Percentiles rank a stretch among this genome's conserved stretches.
Evolutionary conservation across 1,140 invertebrate genomes (phyloP).

Genomic region (Penaeus chinensis): DNA sequence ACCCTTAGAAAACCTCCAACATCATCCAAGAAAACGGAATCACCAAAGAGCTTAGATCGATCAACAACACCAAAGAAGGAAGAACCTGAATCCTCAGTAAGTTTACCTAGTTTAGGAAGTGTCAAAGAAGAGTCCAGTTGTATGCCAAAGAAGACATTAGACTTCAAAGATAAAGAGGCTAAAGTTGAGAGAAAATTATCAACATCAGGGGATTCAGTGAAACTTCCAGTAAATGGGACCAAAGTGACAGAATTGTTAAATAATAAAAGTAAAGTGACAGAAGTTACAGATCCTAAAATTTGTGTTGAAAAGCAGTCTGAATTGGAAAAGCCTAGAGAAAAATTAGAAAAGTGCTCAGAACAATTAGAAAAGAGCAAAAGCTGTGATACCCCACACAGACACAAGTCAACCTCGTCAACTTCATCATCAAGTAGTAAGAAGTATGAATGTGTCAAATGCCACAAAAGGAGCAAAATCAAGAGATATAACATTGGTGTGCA

Average conservation of each 20-base stretch:
- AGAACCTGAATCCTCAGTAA: constrained; percentile 24
- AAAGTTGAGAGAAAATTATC: constrained; percentile 34
- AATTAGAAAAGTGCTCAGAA: constrained; percentile 10
- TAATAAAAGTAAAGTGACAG: constrained; percentile 18
- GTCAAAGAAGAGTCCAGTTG: constrained; percentile 24
- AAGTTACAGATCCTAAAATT: constrained; percentile 17
- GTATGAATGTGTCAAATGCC: constrained; percentile 64
- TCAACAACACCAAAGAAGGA: constrained; percentile 25
- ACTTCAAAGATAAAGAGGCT: constrained; percentile 32
- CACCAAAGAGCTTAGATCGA: constrained; percentile 31
- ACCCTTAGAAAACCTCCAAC: constrained; percentile 61
- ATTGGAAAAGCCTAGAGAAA: constrained; percentile 3
- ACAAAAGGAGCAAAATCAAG: constrained; percentile 69
- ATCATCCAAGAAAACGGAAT: constrained; percentile 58
- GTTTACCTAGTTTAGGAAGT: constrained; percentile 21
- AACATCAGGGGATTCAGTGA: constrained; percentile 2
- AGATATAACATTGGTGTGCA: constrained; percentile 75
- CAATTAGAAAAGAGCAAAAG: constrained; percentile 11
- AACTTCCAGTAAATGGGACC: constrained; percentile 44
- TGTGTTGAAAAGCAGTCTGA: constrained; percentile 12
- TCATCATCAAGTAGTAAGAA: constrained; percentile 34
- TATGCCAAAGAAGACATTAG: constrained; percentile 24
- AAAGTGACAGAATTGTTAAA: constrained; percentile 41
- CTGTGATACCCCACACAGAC: constrained; percentile 35
- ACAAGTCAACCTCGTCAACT: not conserved